Base-by-base conservation (phyloP, 2,888 invertebrate species). In the Phaedon cochleariae region DNA sequence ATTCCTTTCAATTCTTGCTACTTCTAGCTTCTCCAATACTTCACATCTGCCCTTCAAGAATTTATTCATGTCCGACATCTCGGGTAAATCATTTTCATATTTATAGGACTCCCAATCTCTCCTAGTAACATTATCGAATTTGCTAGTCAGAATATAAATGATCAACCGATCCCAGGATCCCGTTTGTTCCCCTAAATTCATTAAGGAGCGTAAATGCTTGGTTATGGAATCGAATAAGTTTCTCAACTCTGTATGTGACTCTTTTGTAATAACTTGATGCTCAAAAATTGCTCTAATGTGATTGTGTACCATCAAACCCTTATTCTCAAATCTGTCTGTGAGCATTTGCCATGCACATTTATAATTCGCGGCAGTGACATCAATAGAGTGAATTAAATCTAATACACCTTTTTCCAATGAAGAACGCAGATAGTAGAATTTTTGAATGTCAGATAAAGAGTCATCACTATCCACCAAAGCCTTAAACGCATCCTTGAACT, bases 191-290 rank as follows among this genome's bases (percentile, higher is more conserved):
- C 69, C 70, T 31, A 78, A 53, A 0, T 66, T 52, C n/a, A 65
- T 67, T 9, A 77, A 60, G 0, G 77, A 71, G 9, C 71, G 57
- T n/a, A 76, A 49, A 58, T 76, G 73, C 54, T 70, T 76, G 10
- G 61, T 29, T 1, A 70, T 37, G 3, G 46, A 49, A 34, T 76
- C 75, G 2, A 69, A 53, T 2, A 76, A 52, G 2, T 67, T 62
- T 21, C 75, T 54, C n/a, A 76, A 61, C 1, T 62, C 66, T 2
- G 3, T 1, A 7, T 62, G 59, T 9, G 64, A 64, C 64, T 73
- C 72, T 20, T 67, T 65, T 4, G 10, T 37, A n/a, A 72, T 26
- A 1, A 3, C 17, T 4, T 68, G 66, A 0, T 65, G 29, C 1
- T 76, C 71, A 15, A 75, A 72, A 10, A 76, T 67, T 1, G 69